phyloP scores from a whole-genome alignment of 2,888 invertebrate genomes.

The Cordilura impudica region DNA sequence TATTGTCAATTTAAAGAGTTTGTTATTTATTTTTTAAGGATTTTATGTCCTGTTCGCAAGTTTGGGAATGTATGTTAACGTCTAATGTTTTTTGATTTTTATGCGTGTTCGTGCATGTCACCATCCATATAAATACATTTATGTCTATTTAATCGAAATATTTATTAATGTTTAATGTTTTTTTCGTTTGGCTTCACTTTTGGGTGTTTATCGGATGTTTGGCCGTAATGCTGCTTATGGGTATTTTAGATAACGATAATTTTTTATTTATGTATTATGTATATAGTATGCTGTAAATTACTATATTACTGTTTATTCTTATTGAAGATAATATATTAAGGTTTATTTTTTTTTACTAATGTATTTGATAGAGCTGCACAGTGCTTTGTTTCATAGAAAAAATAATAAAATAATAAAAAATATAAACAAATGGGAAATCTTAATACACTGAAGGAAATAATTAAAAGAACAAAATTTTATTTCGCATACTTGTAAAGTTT shows the following conservation, averaged over 20 bases:
- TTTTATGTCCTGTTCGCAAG: background rate
- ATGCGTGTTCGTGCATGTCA: background rate
- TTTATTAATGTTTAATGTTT: background rate
- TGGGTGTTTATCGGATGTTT: slow-evolving; percentile 1
- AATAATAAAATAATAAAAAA: no score
- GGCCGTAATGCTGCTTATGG: background rate
- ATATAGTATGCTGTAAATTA: no score
- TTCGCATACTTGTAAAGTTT: no score
- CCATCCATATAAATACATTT: background rate
- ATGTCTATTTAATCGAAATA: background rate
- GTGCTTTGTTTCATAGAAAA: no score
- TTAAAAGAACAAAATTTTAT: no score
- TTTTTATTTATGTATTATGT: background rate
- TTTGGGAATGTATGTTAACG: background rate
- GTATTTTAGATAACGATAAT: slow-evolving; percentile 8
- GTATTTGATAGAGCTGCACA: no score
- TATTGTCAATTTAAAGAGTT: background rate
- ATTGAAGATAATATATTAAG: slow-evolving; percentile 12
- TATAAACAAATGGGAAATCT: no score
- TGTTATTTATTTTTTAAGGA: background rate
- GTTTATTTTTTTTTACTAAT: slow-evolving; percentile 19
- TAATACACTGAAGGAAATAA: no score
- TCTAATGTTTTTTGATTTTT: slow-evolving; percentile 7
- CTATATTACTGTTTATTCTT: background rate
- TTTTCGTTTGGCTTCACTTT: background rate